Percentiles rank a stretch among this genome's conserved stretches.
Conservation (phyloP, 2,888 invertebrate species). For the Trilocha varians region DNA sequence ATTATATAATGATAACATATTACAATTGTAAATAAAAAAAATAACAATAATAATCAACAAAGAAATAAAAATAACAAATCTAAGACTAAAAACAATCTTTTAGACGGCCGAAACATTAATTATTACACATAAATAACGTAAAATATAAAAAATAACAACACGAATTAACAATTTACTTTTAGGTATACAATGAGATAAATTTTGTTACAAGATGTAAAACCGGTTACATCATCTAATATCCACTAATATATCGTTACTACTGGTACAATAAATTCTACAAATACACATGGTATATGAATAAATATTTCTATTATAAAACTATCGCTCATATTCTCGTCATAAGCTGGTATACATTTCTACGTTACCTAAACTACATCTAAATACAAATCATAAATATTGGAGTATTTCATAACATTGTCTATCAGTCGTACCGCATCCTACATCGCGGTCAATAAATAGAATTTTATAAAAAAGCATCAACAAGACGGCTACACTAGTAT, state of each 20-base stretch:
- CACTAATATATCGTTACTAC: not conserved
- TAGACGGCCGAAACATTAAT: no score
- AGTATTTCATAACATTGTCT: conserved; percentile 60
- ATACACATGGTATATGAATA: not conserved
- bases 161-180: no score
- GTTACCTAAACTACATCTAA: conserved; percentile 45
- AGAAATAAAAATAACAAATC: no score
- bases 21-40: no score
- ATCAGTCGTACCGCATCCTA: conserved; percentile 67
- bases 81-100: no score
- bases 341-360: conserved; percentile 48
- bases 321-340: conserved; percentile 51
- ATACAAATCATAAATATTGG: conserved; percentile 63
- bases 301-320: conserved; percentile 57
- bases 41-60: no score
- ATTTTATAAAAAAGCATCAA: conserved; percentile 71
- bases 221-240: conserved; percentile 21
- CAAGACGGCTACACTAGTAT: conserved; percentile 69
- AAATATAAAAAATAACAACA: no score
- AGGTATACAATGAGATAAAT: not conserved
- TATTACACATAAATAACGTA: no score
- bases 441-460: conserved; percentile 66
- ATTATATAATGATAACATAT: no score
- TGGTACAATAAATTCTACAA: not conserved
- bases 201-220: conserved; percentile 17